Evolutionary conservation across 2,797 vertebrate genomes (phyloP), one percentile per base, ranked within the genome.

Genomic region (Bufotes viridis): DNA sequence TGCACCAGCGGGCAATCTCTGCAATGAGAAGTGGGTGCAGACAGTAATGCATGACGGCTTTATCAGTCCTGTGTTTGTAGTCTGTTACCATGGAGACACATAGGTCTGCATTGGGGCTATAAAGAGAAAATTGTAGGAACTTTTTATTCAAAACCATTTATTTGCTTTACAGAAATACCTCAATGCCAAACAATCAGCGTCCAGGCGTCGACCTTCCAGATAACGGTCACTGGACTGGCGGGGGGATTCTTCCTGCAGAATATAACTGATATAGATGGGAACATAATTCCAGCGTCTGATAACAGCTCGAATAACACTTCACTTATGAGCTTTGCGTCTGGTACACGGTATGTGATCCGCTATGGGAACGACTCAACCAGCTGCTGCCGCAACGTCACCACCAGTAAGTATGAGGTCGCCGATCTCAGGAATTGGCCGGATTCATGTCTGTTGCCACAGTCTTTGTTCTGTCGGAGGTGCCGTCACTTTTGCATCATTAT

Each of bases 361-460:
- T 87, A 87, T 29, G 79, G 69, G 26, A 82, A 81, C 14, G 2
- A 17, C 78, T 20, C 86, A 42, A 7, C 24, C 55, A 81, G 14
- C 78, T 87, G 86, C 79, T 87, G 86, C 86, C 17, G 53, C 29
- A 81, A 49, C 14, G 8, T 82, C 79, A 87, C 86, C 42, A 87
- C 86, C 17, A 75, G 86, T 87, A 87, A 81, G 86, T 82, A n/a
- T 63, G 12, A 7, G 34, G 6, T 51, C 42, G 5, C 1, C 18
- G 18, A 5, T 18, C 26, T 34, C 26, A 72, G 10, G 14, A 8
- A 6, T 34, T 8, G 22, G 2, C 9, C 10, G 63, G 63, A 67
- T 24, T 8, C 0, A 26, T 18, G 15, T 60, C 53, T 63, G 60
- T 20, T 63, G 58, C 17, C 2, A 6, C 3, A 6, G 17, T 13